A percentile compares a stretch with the other conserved stretches of the same genome.
Evolutionary conservation across 2,888 invertebrate species (phyloP).

Genomic region (Himalopsyche tibetana): DNA sequence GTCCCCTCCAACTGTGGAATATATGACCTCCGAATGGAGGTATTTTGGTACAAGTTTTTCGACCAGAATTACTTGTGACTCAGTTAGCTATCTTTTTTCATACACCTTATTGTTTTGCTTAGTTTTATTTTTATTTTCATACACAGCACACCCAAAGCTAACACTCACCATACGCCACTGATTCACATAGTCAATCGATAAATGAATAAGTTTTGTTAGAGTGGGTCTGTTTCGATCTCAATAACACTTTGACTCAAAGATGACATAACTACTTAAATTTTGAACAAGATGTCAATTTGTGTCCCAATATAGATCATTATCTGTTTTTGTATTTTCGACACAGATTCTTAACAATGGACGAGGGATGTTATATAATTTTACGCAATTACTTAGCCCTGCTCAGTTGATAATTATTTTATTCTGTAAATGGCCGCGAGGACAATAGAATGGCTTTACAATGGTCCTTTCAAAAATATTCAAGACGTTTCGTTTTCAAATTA

Average conservation of each 20-base stretch:
- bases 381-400: background rate
- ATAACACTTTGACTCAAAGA: background rate
- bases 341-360: background rate
- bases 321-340: background rate
- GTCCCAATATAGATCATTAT: background rate
- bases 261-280: background rate
- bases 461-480: slow-evolving; percentile 18
- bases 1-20: too few species aligned
- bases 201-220: too few species aligned
- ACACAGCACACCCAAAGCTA: too few species aligned
- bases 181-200: too few species aligned
- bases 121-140: too few species aligned
- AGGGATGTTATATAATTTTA: background rate
- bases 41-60: too few species aligned
- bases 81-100: too few species aligned
- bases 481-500: background rate
- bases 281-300: background rate
- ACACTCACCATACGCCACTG: too few species aligned
- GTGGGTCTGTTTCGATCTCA: too few species aligned
- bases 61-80: too few species aligned
- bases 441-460: background rate
- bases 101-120: too few species aligned
- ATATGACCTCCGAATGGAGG: too few species aligned
- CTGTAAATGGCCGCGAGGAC: background rate
- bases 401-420: background rate